Evolutionary conservation across 2,888 invertebrate genomes (phyloP).

Genomic region (Agrotis ipsilon): DNA sequence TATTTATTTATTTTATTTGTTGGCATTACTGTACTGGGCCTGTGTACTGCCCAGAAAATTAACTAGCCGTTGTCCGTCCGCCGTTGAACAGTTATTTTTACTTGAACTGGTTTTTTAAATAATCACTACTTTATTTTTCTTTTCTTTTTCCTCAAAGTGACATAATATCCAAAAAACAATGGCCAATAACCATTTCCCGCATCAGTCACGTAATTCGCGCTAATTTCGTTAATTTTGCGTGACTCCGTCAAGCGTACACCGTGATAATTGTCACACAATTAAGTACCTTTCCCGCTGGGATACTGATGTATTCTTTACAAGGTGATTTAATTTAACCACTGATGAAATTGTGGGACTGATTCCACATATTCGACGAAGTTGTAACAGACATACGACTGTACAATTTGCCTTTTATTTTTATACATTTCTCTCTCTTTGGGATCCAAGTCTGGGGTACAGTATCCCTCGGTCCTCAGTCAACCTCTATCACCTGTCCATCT

Average conservation of each 20-base stretch:
- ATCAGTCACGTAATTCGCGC: constrained; percentile 9
- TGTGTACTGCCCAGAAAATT: too few species aligned
- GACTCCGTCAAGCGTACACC: constrained; percentile 13
- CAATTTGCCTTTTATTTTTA: too few species aligned
- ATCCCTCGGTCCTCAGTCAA: constrained; percentile 18
- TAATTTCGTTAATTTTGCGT: constrained; percentile 47
- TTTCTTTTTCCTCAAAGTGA: background rate
- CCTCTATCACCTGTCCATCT: constrained; percentile 27
- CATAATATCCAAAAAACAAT: constrained; percentile 1
- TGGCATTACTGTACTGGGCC: too few species aligned
- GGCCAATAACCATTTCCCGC: constrained; percentile 19
- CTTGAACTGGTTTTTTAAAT: too few species aligned
- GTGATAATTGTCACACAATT: constrained; percentile 45
- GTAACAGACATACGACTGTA: too few species aligned
- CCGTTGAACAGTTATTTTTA: too few species aligned
- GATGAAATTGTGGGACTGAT: background rate
- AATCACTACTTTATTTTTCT: background rate
- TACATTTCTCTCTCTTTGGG: too few species aligned
- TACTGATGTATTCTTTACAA: constrained; percentile 32
- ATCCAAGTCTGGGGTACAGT: background rate
- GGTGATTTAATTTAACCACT: constrained; percentile 28
- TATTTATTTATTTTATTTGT: too few species aligned
- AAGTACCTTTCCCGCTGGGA: constrained; percentile 20
- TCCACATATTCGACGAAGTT: background rate
- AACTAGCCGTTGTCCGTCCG: too few species aligned